A percentile compares a stretch with the other conserved stretches of the same genome.
These are phyloP conservation scores for Dolichallabes microphthalmus DNA, from an alignment of 2,113 vertebrate genomes.

Conservation along the genomic window DNA sequence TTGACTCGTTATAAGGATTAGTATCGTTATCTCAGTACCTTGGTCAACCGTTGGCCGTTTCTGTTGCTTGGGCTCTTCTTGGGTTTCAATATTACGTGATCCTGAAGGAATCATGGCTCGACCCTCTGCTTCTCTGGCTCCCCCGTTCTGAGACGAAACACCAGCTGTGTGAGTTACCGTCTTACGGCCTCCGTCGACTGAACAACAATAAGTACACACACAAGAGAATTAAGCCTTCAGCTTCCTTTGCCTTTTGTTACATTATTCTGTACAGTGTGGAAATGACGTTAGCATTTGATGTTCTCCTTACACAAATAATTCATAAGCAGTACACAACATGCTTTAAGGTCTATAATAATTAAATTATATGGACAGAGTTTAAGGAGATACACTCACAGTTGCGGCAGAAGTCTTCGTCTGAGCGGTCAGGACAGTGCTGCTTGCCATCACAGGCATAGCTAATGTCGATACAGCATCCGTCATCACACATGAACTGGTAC, in stretches of 20 bases:
- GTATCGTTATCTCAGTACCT: conserved; percentile 18
- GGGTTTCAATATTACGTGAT: conserved; percentile 5
- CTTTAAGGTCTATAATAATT: neutral
- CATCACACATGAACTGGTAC: conserved; percentile 92
- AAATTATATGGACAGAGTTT: neutral
- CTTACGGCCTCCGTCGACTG: conserved; percentile 81
- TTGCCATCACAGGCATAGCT: conserved; percentile 87
- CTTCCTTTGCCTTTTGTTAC: neutral
- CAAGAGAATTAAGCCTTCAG: neutral
- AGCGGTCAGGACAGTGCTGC: conserved; percentile 88
- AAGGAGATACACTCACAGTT: conserved; percentile 74
- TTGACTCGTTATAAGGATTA: neutral
- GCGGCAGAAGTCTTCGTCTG: conserved; percentile 92
- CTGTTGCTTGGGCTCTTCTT: conserved; percentile 11
- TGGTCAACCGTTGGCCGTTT: conserved; percentile 24
- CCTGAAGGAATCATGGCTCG: conserved; percentile 51
- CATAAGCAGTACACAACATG: neutral
- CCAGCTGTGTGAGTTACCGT: conserved; percentile 65
- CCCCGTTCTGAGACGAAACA: conserved; percentile 4
- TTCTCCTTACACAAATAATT: neutral
- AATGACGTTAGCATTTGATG: too few species aligned
- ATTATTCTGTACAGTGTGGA: neutral
- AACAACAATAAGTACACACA: neutral
- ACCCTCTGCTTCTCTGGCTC: conserved; percentile 40
- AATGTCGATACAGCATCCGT: conserved; percentile 94